Percentiles rank a stretch among this genome's conserved stretches.
These are phyloP conservation scores for Asarcornis scutulata DNA, from an alignment of 2,113 vertebrate genomes.

Conservation along the genomic window DNA sequence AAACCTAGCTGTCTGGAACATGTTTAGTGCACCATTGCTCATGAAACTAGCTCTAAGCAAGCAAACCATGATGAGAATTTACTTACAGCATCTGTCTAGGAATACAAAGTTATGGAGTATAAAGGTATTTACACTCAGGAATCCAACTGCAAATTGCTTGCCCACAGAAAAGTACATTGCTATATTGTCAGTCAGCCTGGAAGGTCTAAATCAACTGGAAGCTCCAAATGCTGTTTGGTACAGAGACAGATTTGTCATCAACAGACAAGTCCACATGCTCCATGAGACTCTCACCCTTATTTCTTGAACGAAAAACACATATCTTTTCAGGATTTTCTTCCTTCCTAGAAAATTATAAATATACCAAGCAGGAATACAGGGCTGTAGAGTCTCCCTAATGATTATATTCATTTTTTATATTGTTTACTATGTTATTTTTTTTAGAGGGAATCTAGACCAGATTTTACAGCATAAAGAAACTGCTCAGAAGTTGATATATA, in stretches of 20 bases:
- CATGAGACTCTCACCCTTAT: not conserved
- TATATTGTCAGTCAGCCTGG: not conserved
- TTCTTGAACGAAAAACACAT: not conserved
- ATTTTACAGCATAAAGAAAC: not conserved
- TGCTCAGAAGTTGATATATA: not conserved
- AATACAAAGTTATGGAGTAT: not conserved
- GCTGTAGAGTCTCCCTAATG: not conserved
- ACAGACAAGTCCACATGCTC: not conserved
- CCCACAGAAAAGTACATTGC: not conserved
- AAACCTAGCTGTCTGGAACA: not conserved
- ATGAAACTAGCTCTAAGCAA: not conserved
- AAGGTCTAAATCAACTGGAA: not conserved
- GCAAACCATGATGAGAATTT: not conserved
- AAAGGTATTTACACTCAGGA: not conserved
- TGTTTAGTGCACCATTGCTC: not conserved
- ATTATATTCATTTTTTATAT: not conserved
- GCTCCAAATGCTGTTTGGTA: not conserved
- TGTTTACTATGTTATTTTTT: not conserved
- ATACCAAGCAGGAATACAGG: not conserved
- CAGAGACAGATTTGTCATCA: not conserved
- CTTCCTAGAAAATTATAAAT: not conserved
- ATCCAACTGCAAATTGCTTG: not conserved
- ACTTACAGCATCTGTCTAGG: not conserved
- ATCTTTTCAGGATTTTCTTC: not conserved
- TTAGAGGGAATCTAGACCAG: not conserved